Conservation (phyloP, 2,113 vertebrate species). For the Amazona vittata region DNA sequence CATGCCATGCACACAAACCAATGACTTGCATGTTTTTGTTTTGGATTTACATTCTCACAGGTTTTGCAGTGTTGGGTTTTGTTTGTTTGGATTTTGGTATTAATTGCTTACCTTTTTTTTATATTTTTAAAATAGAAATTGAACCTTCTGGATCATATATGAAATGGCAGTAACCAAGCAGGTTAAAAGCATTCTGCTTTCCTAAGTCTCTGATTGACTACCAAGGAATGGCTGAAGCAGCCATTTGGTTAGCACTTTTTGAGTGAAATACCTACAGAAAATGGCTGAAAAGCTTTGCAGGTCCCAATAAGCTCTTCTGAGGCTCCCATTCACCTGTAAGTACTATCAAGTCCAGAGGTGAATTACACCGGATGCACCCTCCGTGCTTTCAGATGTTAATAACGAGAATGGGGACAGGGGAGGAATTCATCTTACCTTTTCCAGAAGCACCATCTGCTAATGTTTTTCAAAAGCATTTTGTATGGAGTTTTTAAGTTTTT, state of each 20-base stretch:
- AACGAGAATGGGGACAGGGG: not conserved
- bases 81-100: not conserved
- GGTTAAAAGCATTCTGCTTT: not conserved
- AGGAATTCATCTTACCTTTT: slow-evolving; percentile 45
- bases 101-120: not conserved
- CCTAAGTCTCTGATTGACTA: slow-evolving; percentile 17
- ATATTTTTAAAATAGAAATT: not conserved
- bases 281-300: not conserved
- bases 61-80: not conserved
- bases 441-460: not conserved
- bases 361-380: not conserved
- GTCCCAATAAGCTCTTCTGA: not conserved
- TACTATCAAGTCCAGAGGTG: not conserved
- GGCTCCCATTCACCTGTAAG: not conserved
- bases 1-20: not conserved
- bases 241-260: not conserved
- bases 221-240: not conserved
- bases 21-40: not conserved
- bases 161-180: not conserved
- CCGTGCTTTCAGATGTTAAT: not conserved
- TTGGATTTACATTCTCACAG: not conserved
- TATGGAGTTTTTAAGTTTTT: not conserved
- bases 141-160: not conserved
- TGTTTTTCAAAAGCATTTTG: not conserved
- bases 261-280: not conserved